These are phyloP conservation scores for Lepidurus arcticus DNA, from an alignment of 1,140 invertebrate species.

Conservation along the genomic window DNA sequence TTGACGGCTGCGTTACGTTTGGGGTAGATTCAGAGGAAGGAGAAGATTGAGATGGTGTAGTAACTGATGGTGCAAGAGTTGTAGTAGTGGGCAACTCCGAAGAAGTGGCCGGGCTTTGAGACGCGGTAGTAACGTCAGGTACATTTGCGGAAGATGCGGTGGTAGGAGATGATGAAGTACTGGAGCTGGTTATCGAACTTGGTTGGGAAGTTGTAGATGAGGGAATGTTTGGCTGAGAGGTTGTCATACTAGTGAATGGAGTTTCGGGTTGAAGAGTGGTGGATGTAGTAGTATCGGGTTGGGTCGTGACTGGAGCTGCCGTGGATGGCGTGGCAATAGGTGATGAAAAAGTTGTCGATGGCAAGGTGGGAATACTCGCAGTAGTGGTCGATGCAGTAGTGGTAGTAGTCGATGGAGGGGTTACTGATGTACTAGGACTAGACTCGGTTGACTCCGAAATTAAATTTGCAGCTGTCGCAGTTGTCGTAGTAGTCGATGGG, in stretches of 20 bases:
- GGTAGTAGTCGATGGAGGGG: neutral
- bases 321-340: neutral
- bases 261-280: neutral
- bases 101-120: neutral
- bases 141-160: neutral
- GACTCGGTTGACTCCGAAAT: neutral
- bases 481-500: neutral
- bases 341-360: neutral
- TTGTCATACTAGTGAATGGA: neutral
- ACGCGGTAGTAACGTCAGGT: neutral
- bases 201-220: neutral
- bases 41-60: conserved; percentile 29
- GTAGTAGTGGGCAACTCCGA: neutral
- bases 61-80: conserved; percentile 28
- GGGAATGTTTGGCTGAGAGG: neutral
- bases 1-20: conserved; percentile 19
- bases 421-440: neutral
- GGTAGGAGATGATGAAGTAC: neutral
- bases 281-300: neutral
- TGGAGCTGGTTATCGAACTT: neutral
- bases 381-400: neutral
- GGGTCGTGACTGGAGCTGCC: neutral
- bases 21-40: conserved; percentile 33
- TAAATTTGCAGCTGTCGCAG: neutral
- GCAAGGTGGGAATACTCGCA: too few species aligned